phyloP scores from a whole-genome alignment of 1,140 invertebrate species.

The Sweltsa coloradensis region DNA sequence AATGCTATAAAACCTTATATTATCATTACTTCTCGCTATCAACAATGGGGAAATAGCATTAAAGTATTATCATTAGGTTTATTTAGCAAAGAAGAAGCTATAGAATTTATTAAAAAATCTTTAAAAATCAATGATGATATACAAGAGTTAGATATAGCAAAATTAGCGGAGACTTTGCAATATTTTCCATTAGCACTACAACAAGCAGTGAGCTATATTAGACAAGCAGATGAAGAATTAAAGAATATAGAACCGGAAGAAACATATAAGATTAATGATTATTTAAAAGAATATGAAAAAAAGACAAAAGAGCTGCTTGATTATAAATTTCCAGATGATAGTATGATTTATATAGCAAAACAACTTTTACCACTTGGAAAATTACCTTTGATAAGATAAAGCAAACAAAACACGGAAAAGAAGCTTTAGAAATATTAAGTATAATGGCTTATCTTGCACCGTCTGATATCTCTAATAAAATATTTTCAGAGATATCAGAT shows the following conservation, averaged over 20 bases:
- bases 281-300: constrained; percentile 12
- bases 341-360: constrained; percentile 15
- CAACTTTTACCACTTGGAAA: constrained; percentile 15
- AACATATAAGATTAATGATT: constrained; percentile 11
- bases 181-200: constrained; percentile 15
- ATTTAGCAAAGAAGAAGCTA: constrained; percentile 13
- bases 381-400: constrained; percentile 16
- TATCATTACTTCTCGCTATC: constrained; percentile 17
- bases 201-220: constrained; percentile 14
- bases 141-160: constrained; percentile 12
- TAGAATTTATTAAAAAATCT: constrained; percentile 15
- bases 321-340: constrained; percentile 9
- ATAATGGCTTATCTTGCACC: constrained; percentile 11
- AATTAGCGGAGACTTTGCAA: constrained; percentile 12
- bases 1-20: constrained; percentile 12
- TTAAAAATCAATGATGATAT: constrained; percentile 10
- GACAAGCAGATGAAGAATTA: constrained; percentile 3
- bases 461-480: constrained; percentile 7
- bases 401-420: constrained; percentile 12
- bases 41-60: constrained; percentile 12
- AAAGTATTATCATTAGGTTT: constrained; percentile 8
- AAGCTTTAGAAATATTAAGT: constrained; percentile 10
- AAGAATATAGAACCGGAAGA: constrained; percentile 4
- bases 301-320: constrained; percentile 12
- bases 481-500: constrained; percentile 6